Percentiles rank a stretch among this genome's conserved stretches.
Evolutionary conservation across 2,888 invertebrate species (phyloP).

Genomic region (Chrysomela aeneicollis): DNA sequence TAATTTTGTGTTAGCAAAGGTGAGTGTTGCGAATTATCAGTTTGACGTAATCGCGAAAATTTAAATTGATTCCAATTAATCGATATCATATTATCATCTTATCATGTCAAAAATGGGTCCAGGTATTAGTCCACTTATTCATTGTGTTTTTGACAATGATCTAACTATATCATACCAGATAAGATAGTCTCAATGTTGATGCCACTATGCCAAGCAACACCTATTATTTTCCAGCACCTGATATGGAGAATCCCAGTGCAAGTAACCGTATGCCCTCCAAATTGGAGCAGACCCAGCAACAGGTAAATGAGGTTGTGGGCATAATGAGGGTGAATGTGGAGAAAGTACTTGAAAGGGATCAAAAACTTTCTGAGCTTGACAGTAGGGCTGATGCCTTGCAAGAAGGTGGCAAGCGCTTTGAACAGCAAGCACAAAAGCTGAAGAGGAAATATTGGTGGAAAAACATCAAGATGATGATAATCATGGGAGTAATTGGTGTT

Average conservation of each 20-base stretch:
- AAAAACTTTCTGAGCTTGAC: constrained; percentile 92
- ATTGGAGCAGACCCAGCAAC: constrained; percentile 60
- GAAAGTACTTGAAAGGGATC: constrained; percentile 94
- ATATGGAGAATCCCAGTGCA: constrained; percentile 50
- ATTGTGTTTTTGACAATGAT: constrained; percentile 10
- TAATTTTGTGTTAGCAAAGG: background rate
- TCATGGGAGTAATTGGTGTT: constrained; percentile 85
- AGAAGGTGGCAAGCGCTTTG: constrained; percentile 95
- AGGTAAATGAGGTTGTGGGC: constrained; percentile 77
- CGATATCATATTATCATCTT: background rate
- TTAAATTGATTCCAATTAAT: no score
- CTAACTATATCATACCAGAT: no score
- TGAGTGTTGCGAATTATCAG: no score
- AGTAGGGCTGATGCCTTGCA: constrained; percentile 95
- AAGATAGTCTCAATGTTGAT: constrained; percentile 2
- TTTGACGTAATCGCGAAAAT: no score
- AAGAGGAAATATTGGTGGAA: constrained; percentile 98
- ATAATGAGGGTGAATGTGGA: constrained; percentile 97
- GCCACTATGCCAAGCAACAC: constrained; percentile 34
- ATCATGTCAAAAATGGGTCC: background rate
- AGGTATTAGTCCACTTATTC: background rate
- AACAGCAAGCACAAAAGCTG: constrained; percentile 95
- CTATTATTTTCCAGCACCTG: constrained; percentile 34
- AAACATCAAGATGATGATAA: constrained; percentile 96
- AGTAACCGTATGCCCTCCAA: constrained; percentile 47